Evolutionary conservation across 2,797 vertebrate genomes (phyloP), one percentile per base, ranked within the genome.

Genomic region (Amazonetta brasiliensis): DNA sequence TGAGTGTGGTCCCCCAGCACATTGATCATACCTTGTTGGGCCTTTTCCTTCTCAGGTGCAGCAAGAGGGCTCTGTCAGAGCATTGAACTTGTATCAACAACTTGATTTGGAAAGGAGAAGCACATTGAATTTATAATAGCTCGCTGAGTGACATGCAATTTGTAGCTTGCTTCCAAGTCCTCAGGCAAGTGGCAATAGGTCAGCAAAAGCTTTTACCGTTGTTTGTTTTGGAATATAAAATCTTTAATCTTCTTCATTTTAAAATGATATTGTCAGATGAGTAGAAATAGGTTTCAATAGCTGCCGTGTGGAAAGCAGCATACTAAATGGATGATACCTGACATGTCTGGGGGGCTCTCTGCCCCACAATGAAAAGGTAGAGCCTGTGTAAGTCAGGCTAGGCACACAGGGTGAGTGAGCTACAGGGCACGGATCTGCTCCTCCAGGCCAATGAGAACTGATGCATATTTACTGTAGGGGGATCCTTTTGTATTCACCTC

Each of bases 191-290:
- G 59, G 37, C n/a, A 90, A 23, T 43, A 89, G 60, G 52, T 85
- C 78, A 77, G 69, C 67, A 85, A 90, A 88, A 78, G 35, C 35
- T 90, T 94, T 88, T 68, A 64, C 50, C n/a, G 4, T 63, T 68
- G 52, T 67, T 91, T 87, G n/a, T 84, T 77, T 58, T 62, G 77
- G 58, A 72, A 87, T 80, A 84, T 31, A 93, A 89, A 87, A 62
- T 58, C 31, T 84, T 67, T 48, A 37, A 0, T 41, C 37, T 71
- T 76, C 37, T 4, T 74, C 15, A 8, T 77, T 66, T 91, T 28
- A 31, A 78, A 59, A 80, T 17, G 0, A 15, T 73, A 46, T 26
- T 72, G 58, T 76, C 71, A 44, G 30, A 44, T 90, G 59, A 94
- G 26, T 8, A 89, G 62, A 83, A 84, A 76, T 35, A 56, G 17